Conservation (phyloP, 1,140 invertebrate species). For the Ganaspis sp. region DNA sequence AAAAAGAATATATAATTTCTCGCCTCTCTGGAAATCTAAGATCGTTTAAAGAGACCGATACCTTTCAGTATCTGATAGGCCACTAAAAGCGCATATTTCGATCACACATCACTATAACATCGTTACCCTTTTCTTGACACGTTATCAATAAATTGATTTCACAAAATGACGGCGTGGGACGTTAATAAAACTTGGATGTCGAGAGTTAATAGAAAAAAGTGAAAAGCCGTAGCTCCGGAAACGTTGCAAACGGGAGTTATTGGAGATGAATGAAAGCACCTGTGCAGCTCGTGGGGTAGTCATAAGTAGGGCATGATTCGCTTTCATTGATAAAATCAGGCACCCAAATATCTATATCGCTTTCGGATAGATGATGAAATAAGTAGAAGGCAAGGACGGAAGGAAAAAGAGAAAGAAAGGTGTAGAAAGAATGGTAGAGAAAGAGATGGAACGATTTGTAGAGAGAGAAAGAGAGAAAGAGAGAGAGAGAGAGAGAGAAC, state of each 20-base stretch:
- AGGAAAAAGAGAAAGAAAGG: background rate
- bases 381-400: background rate
- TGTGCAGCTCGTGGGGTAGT: conserved; percentile 1
- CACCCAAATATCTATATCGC: conserved; percentile 7
- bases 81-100: background rate
- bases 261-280: conserved; percentile 19
- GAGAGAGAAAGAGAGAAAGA: background rate
- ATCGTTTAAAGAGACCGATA: too few species aligned
- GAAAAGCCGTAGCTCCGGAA: background rate
- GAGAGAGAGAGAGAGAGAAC: background rate
- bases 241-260: conserved; percentile 9
- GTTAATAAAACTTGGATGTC: background rate
- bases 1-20: too few species aligned
- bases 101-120: too few species aligned
- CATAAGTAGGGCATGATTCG: conserved; percentile 5
- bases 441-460: background rate
- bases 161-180: background rate
- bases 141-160: conserved; percentile 3
- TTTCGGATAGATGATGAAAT: background rate
- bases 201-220: background rate
- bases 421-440: too few species aligned
- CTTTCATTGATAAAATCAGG: conserved; percentile 25
- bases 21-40: too few species aligned
- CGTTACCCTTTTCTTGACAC: background rate
- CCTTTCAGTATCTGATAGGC: too few species aligned